Evolutionary conservation across 2,797 vertebrate genomes (phyloP).

Genomic region (Salarias fasciatus): DNA sequence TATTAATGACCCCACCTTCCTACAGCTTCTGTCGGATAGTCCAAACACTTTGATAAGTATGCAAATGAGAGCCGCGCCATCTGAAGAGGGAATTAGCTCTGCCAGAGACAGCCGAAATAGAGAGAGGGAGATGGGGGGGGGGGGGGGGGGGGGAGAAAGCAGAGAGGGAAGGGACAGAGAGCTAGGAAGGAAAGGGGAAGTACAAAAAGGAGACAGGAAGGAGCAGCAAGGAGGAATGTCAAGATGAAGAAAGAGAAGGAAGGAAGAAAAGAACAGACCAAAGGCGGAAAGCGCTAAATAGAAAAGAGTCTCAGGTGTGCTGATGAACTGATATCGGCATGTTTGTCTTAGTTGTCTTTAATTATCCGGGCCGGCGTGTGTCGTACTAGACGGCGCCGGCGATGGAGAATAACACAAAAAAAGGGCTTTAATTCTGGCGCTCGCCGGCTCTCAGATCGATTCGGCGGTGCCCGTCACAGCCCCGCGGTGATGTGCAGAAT

Average conservation of each 20-base stretch:
- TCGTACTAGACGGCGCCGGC: constrained; percentile 7
- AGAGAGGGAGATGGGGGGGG: constrained; percentile 36
- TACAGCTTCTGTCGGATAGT: constrained; percentile 84
- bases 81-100: constrained; percentile 84
- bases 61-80: constrained; percentile 83
- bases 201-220: constrained; percentile 22
- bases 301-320: constrained; percentile 34
- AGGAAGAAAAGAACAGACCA: constrained; percentile 34
- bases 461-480: constrained; percentile 58
- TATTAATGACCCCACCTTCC: constrained; percentile 88
- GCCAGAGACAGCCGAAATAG: constrained; percentile 69
- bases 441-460: constrained; percentile 44
- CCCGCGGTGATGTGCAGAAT: constrained; percentile 59
- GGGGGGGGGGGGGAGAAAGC: constrained; percentile 16
- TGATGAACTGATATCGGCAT: constrained; percentile 74
- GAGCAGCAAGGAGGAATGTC: constrained; percentile 32
- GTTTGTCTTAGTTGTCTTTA: constrained; percentile 80
- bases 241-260: constrained; percentile 39
- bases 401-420: constrained; percentile 18
- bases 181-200: constrained; percentile 20
- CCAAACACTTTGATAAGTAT: constrained; percentile 89
- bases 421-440: constrained; percentile 25
- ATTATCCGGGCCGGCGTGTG: constrained; percentile 68
- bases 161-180: constrained; percentile 18
- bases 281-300: constrained; percentile 24